phyloP scores from a whole-genome alignment of 2,113 vertebrate species.

The Apteryx owenii region DNA sequence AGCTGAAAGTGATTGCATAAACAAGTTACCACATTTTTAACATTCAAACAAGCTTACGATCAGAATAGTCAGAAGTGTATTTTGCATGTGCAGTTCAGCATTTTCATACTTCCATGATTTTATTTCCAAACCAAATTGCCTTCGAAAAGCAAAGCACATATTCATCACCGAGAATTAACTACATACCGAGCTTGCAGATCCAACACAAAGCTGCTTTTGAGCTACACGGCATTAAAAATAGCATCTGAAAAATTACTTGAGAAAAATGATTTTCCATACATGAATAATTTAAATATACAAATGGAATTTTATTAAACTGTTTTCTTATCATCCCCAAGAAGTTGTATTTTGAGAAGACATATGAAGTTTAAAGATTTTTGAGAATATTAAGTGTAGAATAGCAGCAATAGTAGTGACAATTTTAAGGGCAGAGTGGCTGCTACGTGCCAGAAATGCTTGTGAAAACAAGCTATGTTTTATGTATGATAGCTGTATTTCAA shows the following conservation, averaged over 20 bases:
- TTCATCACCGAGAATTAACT: slow-evolving; percentile 18
- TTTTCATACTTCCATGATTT: slow-evolving; percentile 46
- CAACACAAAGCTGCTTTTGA: slow-evolving; percentile 57
- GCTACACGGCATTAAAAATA: slow-evolving; percentile 49
- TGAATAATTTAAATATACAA: slow-evolving; percentile 32
- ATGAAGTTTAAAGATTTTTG: not conserved
- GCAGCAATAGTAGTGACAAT: not conserved
- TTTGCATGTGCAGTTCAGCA: slow-evolving; percentile 52
- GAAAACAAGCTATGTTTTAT: not conserved
- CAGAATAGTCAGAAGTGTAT: not conserved
- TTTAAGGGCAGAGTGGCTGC: not conserved
- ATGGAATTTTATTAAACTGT: not conserved
- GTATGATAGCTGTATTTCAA: not conserved
- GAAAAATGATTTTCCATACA: not conserved
- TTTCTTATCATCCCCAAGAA: not conserved
- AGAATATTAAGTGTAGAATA: not conserved
- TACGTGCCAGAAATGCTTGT: not conserved
- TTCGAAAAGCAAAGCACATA: slow-evolving; percentile 46
- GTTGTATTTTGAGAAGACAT: not conserved
- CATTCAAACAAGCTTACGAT: not conserved
- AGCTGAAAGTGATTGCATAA: slow-evolving; percentile 26
- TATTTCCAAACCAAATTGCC: slow-evolving; percentile 53
- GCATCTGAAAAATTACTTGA: slow-evolving; percentile 38
- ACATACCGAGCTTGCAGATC: slow-evolving; percentile 4
- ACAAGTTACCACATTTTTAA: slow-evolving; percentile 24